Percentiles rank a stretch among this genome's conserved stretches.
Conservation (phyloP, 2,888 invertebrate species). For the Lithophane semibrunnea region DNA sequence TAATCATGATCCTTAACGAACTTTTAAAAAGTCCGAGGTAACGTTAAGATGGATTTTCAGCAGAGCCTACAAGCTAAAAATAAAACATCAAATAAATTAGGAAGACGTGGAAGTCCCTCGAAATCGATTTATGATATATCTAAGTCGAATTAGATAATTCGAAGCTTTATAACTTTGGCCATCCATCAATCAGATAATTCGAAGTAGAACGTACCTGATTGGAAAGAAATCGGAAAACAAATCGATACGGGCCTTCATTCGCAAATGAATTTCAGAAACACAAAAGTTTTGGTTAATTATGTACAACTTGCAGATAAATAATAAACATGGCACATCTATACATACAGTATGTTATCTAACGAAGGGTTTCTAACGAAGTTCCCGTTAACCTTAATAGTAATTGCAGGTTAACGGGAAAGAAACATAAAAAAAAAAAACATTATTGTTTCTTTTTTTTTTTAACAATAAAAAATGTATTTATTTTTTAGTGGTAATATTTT, state of each 20-base stretch:
- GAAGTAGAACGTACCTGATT: conserved; percentile 36
- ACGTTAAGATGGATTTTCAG: neutral
- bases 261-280: neutral
- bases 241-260: conserved; percentile 2
- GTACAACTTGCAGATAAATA: neutral
- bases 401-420: no score
- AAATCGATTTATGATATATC: conserved; percentile 27
- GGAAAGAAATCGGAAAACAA: conserved; percentile 41
- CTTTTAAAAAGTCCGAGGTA: neutral
- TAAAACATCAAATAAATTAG: conserved; percentile 27
- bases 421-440: no score
- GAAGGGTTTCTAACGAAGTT: no score
- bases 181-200: conserved; percentile 64
- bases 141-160: conserved; percentile 34
- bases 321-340: no score
- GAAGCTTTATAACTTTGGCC: conserved; percentile 49
- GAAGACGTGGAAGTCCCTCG: conserved; percentile 21
- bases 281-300: neutral
- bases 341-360: no score
- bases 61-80: neutral
- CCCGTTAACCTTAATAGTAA: no score
- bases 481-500: no score
- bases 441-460: no score
- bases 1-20: neutral
- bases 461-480: no score